A percentile compares a stretch with the other conserved stretches of the same genome.
Evolutionary conservation across 2,888 invertebrate species (phyloP).

Genomic region (Tortricodes alternella): DNA sequence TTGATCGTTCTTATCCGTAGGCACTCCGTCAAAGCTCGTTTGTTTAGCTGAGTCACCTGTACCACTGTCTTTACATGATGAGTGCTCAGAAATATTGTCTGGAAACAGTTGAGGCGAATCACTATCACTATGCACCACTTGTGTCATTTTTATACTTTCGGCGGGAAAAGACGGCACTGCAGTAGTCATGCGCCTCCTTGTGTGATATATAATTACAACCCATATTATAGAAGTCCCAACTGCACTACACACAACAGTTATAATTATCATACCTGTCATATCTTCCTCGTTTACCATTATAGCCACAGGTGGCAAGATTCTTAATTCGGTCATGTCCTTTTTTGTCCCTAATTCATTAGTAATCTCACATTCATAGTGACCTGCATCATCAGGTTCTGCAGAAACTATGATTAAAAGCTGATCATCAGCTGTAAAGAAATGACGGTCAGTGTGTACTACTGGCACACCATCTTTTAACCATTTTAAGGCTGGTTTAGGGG

Average conservation of each 20-base stretch:
- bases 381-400: conserved; percentile 89
- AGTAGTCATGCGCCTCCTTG: conserved; percentile 85
- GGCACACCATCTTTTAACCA: conserved; percentile 94
- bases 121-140: conserved; percentile 78
- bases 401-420: conserved; percentile 94
- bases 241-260: conserved; percentile 94
- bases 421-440: conserved; percentile 93
- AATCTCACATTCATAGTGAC: conserved; percentile 94
- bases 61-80: conserved; percentile 90
- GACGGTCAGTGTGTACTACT: conserved; percentile 88
- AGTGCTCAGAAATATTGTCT: conserved; percentile 89
- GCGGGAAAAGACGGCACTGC: conserved; percentile 73
- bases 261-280: conserved; percentile 93
- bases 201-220: conserved; percentile 95
- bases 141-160: conserved; percentile 76
- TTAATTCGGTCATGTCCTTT: conserved; percentile 87
- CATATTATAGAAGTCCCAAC: conserved; percentile 95
- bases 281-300: conserved; percentile 86
- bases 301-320: conserved; percentile 84
- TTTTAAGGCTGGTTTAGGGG: conserved; percentile 89
- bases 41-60: conserved; percentile 91
- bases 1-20: conserved; percentile 71
- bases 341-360: conserved; percentile 92
- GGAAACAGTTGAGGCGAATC: conserved; percentile 78
- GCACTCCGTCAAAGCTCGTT: conserved; percentile 85